phyloP scores from a whole-genome alignment of 2,797 vertebrate genomes.

The Paratrypauchen microcephalus region DNA sequence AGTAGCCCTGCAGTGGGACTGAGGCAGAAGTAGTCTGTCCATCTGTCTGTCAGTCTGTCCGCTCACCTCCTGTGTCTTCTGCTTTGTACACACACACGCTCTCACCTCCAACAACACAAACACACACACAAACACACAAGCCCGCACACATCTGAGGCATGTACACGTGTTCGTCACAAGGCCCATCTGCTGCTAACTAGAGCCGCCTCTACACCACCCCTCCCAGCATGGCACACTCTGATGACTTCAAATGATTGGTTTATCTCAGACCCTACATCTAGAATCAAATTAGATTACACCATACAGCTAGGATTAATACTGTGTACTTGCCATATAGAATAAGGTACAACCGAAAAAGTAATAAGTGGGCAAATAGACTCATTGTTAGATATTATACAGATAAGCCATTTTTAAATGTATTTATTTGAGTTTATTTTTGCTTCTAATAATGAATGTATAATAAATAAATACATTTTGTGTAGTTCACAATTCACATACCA shows the following conservation, averaged over 20 bases:
- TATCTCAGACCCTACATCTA: background rate
- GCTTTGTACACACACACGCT: slow-evolving; percentile 27
- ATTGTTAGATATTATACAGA: too few relatives aligned
- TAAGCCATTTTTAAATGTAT: too few relatives aligned
- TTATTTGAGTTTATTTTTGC: too few relatives aligned
- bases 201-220: slow-evolving; percentile 50
- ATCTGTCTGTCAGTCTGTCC: slow-evolving; percentile 78
- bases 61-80: slow-evolving; percentile 66
- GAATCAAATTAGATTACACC: slow-evolving; percentile 2
- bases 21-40: slow-evolving; percentile 66
- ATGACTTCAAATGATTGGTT: slow-evolving; percentile 22
- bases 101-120: slow-evolving; percentile 22
- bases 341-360: background rate
- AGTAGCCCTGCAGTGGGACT: slow-evolving; percentile 57
- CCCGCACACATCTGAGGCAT: slow-evolving; percentile 42
- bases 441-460: too few relatives aligned
- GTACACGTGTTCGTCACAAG: slow-evolving; percentile 70
- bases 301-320: slow-evolving; percentile 1
- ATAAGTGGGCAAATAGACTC: too few relatives aligned
- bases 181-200: slow-evolving; percentile 75
- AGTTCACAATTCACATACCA: too few relatives aligned
- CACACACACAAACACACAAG: slow-evolving; percentile 26
- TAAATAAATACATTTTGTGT: too few relatives aligned
- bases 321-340: background rate
- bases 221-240: slow-evolving; percentile 15